These are phyloP conservation scores for Paedocypris micromegethes DNA, from an alignment of 2,797 vertebrate genomes.

Conservation along the genomic window DNA sequence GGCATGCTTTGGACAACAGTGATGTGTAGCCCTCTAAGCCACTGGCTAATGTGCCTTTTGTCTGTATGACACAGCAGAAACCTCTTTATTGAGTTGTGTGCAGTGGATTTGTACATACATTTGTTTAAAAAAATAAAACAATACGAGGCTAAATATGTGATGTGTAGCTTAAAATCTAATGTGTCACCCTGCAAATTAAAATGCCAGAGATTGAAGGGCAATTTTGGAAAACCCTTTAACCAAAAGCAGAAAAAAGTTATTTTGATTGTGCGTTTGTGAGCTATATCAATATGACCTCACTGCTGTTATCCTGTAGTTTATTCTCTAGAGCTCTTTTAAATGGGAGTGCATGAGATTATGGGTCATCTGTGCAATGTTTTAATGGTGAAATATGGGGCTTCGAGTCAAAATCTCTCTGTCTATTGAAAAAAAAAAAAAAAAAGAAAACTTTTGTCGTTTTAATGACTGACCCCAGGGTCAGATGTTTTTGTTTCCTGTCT, in stretches of 20 bases:
- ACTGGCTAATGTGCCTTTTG: conserved; percentile 23
- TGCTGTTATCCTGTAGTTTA: conserved; percentile 1
- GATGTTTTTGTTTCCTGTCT: conserved; percentile 58
- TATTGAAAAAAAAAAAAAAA: conserved; percentile 25
- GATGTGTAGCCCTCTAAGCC: conserved; percentile 20
- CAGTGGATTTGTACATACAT: not conserved
- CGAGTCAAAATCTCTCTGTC: conserved; percentile 18
- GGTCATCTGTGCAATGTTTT: conserved; percentile 27
- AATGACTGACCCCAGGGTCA: conserved; percentile 53
- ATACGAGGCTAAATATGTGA: too few species aligned
- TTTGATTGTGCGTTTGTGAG: not conserved
- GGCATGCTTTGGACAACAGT: conserved; percentile 17
- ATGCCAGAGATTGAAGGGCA: too few species aligned
- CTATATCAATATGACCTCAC: not conserved
- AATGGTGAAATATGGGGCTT: conserved; percentile 20
- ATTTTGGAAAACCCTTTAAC: too few species aligned
- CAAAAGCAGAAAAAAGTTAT: not conserved
- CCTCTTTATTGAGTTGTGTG: conserved; percentile 12
- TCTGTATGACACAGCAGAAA: conserved; percentile 5
- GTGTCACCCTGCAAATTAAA: too few species aligned
- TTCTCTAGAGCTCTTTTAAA: conserved; percentile 7
- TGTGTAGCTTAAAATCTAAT: too few species aligned
- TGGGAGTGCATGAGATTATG: conserved; percentile 10
- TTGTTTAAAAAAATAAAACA: not conserved
- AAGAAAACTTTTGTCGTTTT: conserved; percentile 46